These are phyloP conservation scores for Plagodis dolabraria DNA, from an alignment of 2,888 invertebrate genomes.

Conservation along the genomic window DNA sequence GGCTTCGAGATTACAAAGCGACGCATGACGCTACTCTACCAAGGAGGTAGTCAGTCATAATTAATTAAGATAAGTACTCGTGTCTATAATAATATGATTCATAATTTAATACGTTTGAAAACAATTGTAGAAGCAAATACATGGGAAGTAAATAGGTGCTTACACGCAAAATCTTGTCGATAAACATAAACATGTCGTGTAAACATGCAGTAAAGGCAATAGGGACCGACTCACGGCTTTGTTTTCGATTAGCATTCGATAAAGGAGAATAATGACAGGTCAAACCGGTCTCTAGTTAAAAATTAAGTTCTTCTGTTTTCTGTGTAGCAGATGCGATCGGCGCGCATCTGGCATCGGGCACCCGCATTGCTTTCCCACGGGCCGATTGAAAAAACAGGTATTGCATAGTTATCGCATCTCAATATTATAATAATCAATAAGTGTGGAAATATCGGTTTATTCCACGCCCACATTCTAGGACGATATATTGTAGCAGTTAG, in stretches of 20 bases:
- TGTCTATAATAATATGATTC: constrained; percentile 19
- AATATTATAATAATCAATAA: constrained; percentile 62
- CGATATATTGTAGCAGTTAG: constrained; percentile 18
- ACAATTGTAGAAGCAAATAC: constrained; percentile 40
- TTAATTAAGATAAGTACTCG: constrained; percentile 7
- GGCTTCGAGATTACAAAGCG: no score
- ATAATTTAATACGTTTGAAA: constrained; percentile 17
- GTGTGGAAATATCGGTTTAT: constrained; percentile 46
- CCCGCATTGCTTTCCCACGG: constrained; percentile 75
- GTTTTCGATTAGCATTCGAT: constrained; percentile 38
- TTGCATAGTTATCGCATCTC: constrained; percentile 50
- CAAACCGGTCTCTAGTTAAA: constrained; percentile 62
- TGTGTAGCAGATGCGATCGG: constrained; percentile 61
- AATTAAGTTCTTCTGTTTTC: constrained; percentile 66
- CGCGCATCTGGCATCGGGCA: constrained; percentile 48
- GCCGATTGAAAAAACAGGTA: constrained; percentile 60
- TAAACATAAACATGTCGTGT: constrained; percentile 57
- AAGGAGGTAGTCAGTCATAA: no score
- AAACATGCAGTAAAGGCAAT: constrained; percentile 57
- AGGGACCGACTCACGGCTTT: constrained; percentile 16
- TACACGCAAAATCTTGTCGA: constrained; percentile 38
- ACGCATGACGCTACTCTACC: no score
- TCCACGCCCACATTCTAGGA: constrained; percentile 18
- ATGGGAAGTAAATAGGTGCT: constrained; percentile 32
- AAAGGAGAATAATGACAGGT: constrained; percentile 59